These are phyloP conservation scores for Cryptus armator DNA, from an alignment of 2,888 invertebrate species.

Conservation along the genomic window DNA sequence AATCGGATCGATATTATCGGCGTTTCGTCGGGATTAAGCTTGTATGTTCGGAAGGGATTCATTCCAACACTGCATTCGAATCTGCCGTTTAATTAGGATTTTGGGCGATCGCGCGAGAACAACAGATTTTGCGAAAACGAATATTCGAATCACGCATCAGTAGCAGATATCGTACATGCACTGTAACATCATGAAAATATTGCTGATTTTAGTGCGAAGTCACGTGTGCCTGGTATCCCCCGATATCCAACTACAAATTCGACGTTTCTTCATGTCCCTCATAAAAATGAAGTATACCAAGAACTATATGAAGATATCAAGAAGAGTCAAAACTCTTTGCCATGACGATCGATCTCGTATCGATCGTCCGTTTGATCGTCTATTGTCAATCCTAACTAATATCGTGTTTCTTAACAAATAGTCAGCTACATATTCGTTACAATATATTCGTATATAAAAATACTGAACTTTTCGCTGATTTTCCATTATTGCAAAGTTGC, in stretches of 20 bases:
- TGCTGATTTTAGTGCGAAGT: not conserved
- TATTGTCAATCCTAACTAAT: no score
- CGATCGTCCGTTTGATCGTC: no score
- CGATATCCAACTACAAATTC: not conserved
- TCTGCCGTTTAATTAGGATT: constrained; percentile 84
- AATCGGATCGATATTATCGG: constrained; percentile 84
- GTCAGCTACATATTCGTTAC: no score
- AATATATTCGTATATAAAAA: not conserved
- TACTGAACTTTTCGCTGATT: no score
- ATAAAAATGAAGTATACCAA: not conserved
- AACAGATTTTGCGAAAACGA: constrained; percentile 82
- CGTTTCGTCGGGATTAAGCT: constrained; percentile 83
- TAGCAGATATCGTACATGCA: constrained; percentile 28
- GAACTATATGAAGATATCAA: no score
- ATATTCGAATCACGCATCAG: constrained; percentile 55
- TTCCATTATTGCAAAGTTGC: no score
- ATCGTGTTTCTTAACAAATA: no score
- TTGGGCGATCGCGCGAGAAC: constrained; percentile 79
- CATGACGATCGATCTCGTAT: no score
- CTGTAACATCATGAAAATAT: constrained; percentile 28
- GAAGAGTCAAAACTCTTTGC: no score
- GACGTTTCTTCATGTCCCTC: not conserved
- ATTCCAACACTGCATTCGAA: constrained; percentile 76
- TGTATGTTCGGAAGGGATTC: constrained; percentile 75
- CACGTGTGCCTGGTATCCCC: not conserved